A percentile compares a stretch with the other conserved stretches of the same genome.
Evolutionary conservation across 1,140 invertebrate species (phyloP).

Genomic region (Drosophila navojoa): DNA sequence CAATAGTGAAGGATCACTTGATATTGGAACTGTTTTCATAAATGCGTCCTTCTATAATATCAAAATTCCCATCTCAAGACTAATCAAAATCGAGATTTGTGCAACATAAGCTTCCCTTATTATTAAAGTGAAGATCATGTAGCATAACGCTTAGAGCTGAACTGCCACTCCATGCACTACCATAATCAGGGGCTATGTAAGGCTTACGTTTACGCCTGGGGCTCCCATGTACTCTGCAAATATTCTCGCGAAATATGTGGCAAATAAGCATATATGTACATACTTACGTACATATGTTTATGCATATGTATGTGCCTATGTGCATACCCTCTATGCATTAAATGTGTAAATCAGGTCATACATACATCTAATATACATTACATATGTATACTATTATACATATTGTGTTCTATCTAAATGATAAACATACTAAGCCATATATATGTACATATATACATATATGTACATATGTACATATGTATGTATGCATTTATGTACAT

Average conservation of each 20-base stretch:
- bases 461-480: background rate
- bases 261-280: background rate
- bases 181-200: background rate
- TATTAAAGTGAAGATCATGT: too few species aligned
- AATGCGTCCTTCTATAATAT: too few species aligned
- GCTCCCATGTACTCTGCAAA: slow-evolving; percentile 14
- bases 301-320: background rate
- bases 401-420: background rate
- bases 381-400: too few species aligned
- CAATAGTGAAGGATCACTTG: too few species aligned
- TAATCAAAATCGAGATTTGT: too few species aligned
- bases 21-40: too few species aligned
- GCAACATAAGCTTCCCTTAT: too few species aligned
- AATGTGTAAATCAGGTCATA: background rate
- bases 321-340: background rate
- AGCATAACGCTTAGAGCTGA: too few species aligned
- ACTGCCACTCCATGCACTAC: too few species aligned
- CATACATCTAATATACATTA: too few species aligned
- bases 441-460: background rate
- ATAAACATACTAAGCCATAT: background rate
- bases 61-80: too few species aligned
- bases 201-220: background rate
- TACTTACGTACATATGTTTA: background rate
- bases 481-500: slow-evolving; percentile 2
- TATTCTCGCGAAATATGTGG: slow-evolving; percentile 11